Base-by-base conservation (phyloP, 1,140 invertebrate species). In the Globodera ellingtonae region DNA sequence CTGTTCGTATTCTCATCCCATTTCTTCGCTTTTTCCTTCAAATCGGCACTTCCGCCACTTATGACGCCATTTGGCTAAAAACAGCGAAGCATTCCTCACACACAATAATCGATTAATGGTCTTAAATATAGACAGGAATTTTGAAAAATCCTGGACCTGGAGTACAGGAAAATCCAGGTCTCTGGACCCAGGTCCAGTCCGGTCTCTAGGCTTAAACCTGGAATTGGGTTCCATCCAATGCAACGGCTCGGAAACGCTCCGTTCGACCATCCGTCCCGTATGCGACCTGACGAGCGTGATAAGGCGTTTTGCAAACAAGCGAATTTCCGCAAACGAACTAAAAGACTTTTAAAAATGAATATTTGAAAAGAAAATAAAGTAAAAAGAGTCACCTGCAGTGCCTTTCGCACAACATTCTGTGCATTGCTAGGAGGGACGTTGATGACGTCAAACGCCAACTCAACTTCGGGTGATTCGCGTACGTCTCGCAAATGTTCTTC, bases 1-100 rank as follows among this genome's bases (percentile, higher is more conserved):
- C 95, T 80, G 90, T 97, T 93, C 88, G 97, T 95, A 90, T 99
- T 98, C 90, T 99, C 98, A 89, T 99, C 97, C 98, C 98, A 99
- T 67, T 96, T 92, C 88, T 98, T 96, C 10, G 98, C 97, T 90
- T 98, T 96, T 47, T 95, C 93, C 24, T 96, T 95, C 87, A 99
- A 90, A 92, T 99, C 98, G 81, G 79, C 78, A 48, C 81, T 80
- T 52, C 87, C 87, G 52, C 87, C 98, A 75, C 96, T 98, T 87
- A 99, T 99, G 75, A 99, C 96, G 79, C 98, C 98, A 79, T 95
- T 97, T 91, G 98, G 98, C 89, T 77, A 47, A 65, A 66, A 18
- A n/a, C 0, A 10, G 35, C 1, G 7, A 8, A 50, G 10, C 1
- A 50, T 7, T 8, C 10, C 7, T n/a, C n/a, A n/a, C n/a, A n/a